Conservation (phyloP, 2,113 vertebrate species). For the Heterotis niloticus region DNA sequence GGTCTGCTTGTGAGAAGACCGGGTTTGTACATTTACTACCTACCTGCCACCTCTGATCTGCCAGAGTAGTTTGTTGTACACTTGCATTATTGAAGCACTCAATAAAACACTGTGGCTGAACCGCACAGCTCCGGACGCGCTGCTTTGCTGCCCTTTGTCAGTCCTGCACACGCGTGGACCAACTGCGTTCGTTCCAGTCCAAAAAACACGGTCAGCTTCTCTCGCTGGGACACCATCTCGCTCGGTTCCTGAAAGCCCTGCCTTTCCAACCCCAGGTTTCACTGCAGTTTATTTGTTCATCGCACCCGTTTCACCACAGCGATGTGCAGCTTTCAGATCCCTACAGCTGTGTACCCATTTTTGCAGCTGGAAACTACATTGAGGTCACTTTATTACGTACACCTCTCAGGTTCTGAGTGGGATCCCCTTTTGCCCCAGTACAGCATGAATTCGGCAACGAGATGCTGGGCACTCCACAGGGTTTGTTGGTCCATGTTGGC, state of each 20-base stretch:
- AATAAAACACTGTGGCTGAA: conserved; percentile 98
- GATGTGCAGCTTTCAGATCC: no score
- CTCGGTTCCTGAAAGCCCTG: conserved; percentile 42
- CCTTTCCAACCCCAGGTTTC: conserved; percentile 38
- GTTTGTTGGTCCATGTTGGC: no score
- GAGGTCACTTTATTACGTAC: no score
- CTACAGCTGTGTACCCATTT: no score
- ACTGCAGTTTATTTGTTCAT: neutral
- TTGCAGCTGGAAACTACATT: no score
- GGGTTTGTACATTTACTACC: conserved; percentile 97
- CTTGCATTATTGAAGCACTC: conserved; percentile 98
- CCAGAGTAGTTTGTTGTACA: conserved; percentile 94
- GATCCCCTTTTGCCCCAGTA: no score
- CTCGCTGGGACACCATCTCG: conserved; percentile 13
- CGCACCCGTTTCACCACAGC: no score
- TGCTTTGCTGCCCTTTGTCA: conserved; percentile 13
- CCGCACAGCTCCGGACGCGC: conserved; percentile 48
- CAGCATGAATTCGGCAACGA: no score
- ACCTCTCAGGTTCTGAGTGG: no score
- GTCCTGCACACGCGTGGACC: neutral
- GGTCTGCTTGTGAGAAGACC: conserved; percentile 82
- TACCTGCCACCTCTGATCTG: conserved; percentile 86
- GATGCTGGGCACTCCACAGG: no score
- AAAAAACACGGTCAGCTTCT: conserved; percentile 10
- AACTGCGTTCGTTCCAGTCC: conserved; percentile 4